Evolutionary conservation across 37 sponge, comb jelly and placozoan species (phyloP), one percentile per base, ranked within the genome.

Genomic region (Chondrosia reniformis): DNA sequence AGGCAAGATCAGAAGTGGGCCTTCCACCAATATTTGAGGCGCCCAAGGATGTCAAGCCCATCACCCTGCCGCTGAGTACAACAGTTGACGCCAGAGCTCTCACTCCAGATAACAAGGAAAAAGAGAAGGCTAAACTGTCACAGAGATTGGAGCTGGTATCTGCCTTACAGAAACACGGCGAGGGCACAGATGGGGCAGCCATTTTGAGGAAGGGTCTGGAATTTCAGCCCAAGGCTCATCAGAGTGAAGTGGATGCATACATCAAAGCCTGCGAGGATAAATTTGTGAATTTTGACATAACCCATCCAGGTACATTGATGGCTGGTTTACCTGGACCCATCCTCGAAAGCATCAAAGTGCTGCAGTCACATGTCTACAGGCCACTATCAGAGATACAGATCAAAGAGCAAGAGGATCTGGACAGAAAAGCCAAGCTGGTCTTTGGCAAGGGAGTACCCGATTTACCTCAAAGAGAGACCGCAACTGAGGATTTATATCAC

Each of bases 331-430:
- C 95, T 3, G 66, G 76, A 4, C 91, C 95, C 54, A 94, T 84
- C 61, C 80, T 82, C 45, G 95, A 94, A 66, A 84, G 86, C 83
- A 86, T 94, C 67, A 22, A 55, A 22, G 95, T 94, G 17, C 76
- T 94, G 45, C 69, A 74, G 49, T 55, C 83, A 33, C 92, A 95
- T 66, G 44, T 92, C 66, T 95, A 95, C 82, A 57, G 55, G 8
- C 85, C 96, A 13, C 87, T 92, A 45, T 88, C 88, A 45, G 96
- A 95, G 22, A 19, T 81, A 10, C 96, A 95, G 59, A 83, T 86
- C 3, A 73, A 81, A 34, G 56, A 88, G 65, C 93, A 92, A 63
- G 84, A 88, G 9, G 69, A 81, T 28, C 13, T 77, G 31, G 81
- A 88, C 75, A 69, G 57, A 21, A 32, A 21, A 15, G 6, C 2